phyloP scores from a whole-genome alignment of 2,888 invertebrate species.

The Thecophora atra region DNA sequence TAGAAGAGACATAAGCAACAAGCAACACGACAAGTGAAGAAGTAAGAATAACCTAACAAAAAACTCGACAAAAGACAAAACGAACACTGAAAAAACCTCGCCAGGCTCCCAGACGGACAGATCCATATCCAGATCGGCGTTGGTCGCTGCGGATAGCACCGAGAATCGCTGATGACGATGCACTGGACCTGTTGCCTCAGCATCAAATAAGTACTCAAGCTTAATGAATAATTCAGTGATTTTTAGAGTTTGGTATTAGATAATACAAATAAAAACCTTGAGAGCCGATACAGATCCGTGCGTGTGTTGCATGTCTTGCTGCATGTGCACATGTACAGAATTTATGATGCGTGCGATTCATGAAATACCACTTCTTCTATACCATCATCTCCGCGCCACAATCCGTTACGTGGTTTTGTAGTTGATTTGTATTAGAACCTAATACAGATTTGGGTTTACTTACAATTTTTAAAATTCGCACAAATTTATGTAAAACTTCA shows the following conservation, averaged over 20 bases:
- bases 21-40: background rate
- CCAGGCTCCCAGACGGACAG: background rate
- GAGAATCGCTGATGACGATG: too few species aligned
- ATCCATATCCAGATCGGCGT: background rate
- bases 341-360: background rate
- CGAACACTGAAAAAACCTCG: background rate
- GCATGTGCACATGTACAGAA: background rate
- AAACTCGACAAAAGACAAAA: background rate
- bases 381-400: background rate
- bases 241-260: background rate
- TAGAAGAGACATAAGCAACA: background rate
- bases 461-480: too few species aligned
- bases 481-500: too few species aligned
- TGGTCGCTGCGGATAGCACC: background rate
- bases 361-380: background rate
- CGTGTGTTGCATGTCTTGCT: background rate
- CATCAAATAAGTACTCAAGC: background rate
- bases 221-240: slow-evolving; percentile 11
- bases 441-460: too few species aligned
- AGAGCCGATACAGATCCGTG: background rate
- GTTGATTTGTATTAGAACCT: background rate
- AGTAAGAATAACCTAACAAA: too few species aligned
- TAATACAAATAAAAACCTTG: background rate
- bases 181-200: background rate
- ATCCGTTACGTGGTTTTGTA: background rate